A percentile compares a stretch with the other conserved stretches of the same genome.
Evolutionary conservation across 2,888 invertebrate species (phyloP).

Genomic region (Cephus rjabovi): DNA sequence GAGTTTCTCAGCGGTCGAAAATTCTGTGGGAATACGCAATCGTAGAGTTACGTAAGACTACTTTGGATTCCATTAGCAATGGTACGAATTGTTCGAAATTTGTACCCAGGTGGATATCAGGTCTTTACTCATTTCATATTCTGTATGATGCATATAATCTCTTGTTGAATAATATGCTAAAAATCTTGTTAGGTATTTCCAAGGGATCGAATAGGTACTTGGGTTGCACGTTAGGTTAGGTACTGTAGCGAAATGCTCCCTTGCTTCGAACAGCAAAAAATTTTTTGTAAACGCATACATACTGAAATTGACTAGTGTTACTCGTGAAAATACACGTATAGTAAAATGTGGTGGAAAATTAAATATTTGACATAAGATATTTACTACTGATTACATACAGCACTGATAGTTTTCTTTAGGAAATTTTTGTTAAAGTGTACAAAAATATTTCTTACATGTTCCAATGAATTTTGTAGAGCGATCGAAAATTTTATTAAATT

Average conservation of each 20-base stretch:
- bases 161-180: not conserved
- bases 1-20: not conserved
- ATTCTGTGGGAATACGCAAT: not conserved
- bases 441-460: not conserved
- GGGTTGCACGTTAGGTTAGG: not conserved
- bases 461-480: not conserved
- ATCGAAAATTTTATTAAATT: not conserved
- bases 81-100: not conserved
- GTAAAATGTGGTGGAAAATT: constrained; percentile 45
- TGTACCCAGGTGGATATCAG: not conserved
- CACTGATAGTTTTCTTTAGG: not conserved
- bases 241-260: not conserved
- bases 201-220: not conserved
- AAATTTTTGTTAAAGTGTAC: not conserved
- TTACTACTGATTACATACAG: constrained; percentile 40
- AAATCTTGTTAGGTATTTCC: not conserved
- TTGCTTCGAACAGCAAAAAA: not conserved
- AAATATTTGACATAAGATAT: constrained; percentile 48
- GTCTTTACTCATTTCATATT: not conserved
- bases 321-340: constrained; percentile 41
- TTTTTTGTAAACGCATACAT: not conserved
- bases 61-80: not conserved
- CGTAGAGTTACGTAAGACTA: not conserved
- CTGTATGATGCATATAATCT: not conserved
- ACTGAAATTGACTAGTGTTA: constrained; percentile 9